Evolutionary conservation across 1,140 invertebrate genomes (phyloP), one percentile per base, ranked within the genome.

Genomic region (Drosophila murphyi): DNA sequence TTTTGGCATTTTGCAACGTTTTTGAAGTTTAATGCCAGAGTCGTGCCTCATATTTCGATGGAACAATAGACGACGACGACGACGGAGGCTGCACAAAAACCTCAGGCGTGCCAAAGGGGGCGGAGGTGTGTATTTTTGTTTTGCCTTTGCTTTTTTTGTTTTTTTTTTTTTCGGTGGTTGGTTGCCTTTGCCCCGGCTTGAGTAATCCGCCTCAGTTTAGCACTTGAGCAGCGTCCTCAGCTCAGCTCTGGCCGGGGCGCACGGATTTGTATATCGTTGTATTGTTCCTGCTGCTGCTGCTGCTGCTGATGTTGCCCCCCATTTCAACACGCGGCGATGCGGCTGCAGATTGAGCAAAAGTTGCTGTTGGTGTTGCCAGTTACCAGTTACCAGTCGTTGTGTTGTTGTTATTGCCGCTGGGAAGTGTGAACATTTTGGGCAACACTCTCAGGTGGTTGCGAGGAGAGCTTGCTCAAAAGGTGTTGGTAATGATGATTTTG

Each of bases 401-500:
- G 52, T 41, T 56, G 45, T 29, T 70, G 48, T 32, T 59, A 57
- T 74, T 78, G 81, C 78, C 78, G 85, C 78, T 85, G 80, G 83
- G 85, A 88, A 88, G 85, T 88, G 85, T 88, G 85, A 88, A 88
- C 85, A 88, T 88, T 88, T 88, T 89, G 85, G 85, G 85, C 81
- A 85, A 88, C 85, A 89, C 85, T 88, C 85, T 79, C 81, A 77
- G 74, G 74, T 77, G 74, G 70, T 45, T 68, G 70, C 74, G 10
- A 61, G 74, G 64, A 82, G 75, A 80, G 75, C 74, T 65, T 70
- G 80, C 85, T 87, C 82, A 79, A 88, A 88, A 88, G 85, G 85
- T 88, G 85, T 88, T 89, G 85, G 85, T 88, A 88, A 88, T 88
- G 85, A 88, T 88, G 85, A 88, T 88, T 88, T 88, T 88, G 85